phyloP scores from a whole-genome alignment of 2,113 vertebrate genomes.

The Mesocricetus auratus region DNA sequence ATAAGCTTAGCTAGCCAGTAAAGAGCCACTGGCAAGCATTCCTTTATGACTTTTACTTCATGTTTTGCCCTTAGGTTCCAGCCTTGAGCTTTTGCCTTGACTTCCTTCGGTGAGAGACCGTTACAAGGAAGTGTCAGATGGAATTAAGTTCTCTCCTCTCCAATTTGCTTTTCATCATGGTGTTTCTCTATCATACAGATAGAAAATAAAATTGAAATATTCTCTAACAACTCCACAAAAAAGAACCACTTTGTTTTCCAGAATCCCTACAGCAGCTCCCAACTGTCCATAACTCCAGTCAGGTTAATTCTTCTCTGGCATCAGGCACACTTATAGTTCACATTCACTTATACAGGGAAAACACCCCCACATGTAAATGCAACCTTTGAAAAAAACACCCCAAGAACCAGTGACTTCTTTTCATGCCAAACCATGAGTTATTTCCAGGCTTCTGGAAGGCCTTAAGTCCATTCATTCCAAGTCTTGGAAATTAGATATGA shows the following conservation, averaged over 20 bases:
- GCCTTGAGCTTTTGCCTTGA: not conserved
- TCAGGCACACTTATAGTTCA: not conserved
- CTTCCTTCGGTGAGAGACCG: not conserved
- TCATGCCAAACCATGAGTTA: not conserved
- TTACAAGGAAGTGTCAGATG: not conserved
- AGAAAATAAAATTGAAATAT: not conserved
- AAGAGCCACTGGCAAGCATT: not conserved
- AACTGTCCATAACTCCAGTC: too few species aligned
- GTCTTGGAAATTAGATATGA: too few species aligned
- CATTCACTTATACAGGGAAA: too few species aligned
- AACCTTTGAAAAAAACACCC: not conserved
- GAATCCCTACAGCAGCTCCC: not conserved
- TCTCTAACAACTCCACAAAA: not conserved
- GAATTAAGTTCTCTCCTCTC: not conserved
- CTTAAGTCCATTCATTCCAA: not conserved
- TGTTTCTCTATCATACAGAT: not conserved
- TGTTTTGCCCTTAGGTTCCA: not conserved
- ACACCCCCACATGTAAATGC: not conserved
- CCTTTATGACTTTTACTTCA: not conserved
- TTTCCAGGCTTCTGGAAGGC: not conserved
- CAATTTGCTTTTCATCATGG: not conserved
- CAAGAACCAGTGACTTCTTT: not conserved
- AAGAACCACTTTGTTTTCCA: not conserved
- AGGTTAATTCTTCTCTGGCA: not conserved
- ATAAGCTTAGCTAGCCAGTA: not conserved